phyloP scores from a whole-genome alignment of 35 echinoderm and acorn worm genomes.

The Apostichopus californicus region DNA sequence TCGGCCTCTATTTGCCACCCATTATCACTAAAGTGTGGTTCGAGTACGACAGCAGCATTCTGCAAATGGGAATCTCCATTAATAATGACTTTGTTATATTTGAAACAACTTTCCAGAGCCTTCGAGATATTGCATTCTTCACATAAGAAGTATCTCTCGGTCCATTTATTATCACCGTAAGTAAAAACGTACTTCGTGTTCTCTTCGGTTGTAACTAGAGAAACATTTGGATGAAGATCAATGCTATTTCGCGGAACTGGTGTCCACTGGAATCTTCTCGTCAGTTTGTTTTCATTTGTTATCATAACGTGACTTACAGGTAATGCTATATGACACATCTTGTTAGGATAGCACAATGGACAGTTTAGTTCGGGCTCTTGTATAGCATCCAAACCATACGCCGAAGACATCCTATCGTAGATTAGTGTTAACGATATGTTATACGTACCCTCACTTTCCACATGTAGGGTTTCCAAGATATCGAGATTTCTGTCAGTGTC shows the following conservation, averaged over 20 bases:
- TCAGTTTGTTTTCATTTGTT: not conserved
- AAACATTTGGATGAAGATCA: not conserved
- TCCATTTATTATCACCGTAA: not conserved
- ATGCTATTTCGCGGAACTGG: not conserved
- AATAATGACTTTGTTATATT: not conserved
- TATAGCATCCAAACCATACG: not conserved
- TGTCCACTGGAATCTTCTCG: not conserved
- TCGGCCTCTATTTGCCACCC: not conserved
- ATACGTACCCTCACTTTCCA: not conserved
- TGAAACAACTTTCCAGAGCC: not conserved
- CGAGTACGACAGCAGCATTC: not conserved
- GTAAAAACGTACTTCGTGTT: not conserved
- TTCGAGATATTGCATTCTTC: not conserved
- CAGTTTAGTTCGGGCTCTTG: not conserved
- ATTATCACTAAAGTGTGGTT: not conserved
- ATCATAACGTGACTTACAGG: not conserved
- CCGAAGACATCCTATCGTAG: not conserved
- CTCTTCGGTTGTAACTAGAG: too few species aligned
- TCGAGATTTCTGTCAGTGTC: not conserved
- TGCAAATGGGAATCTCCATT: conserved; percentile 8
- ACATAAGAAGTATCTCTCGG: not conserved
- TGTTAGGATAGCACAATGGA: not conserved
- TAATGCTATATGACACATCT: not conserved
- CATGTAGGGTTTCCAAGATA: not conserved
- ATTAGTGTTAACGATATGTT: not conserved